These are phyloP conservation scores for Scaptomyza caliginosa DNA, from an alignment of 2,888 invertebrate genomes.

Conservation along the genomic window DNA sequence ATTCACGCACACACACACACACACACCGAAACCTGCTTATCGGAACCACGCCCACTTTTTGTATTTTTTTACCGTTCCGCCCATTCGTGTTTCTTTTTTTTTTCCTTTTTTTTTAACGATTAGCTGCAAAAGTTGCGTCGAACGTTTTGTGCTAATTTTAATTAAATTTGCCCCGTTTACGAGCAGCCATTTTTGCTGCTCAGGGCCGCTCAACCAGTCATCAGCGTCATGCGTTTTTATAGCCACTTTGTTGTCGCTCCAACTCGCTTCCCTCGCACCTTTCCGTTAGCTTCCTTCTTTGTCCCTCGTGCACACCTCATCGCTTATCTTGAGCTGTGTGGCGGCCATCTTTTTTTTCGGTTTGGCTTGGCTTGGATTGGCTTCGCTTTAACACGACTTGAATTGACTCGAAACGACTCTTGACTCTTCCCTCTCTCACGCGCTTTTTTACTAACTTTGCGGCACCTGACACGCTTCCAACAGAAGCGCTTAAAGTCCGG, in stretches of 20 bases:
- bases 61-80: not conserved
- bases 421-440: constrained; percentile 58
- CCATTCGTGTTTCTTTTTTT: not conserved
- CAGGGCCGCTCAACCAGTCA: constrained; percentile 27
- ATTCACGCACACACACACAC: constrained; percentile 5
- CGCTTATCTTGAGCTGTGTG: constrained; percentile 47
- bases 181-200: constrained; percentile 49
- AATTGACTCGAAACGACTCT: not conserved
- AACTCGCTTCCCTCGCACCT: not conserved
- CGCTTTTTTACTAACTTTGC: constrained; percentile 29
- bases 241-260: constrained; percentile 36
- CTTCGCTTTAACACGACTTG: not conserved
- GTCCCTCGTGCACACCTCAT: not conserved
- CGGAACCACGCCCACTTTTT: constrained; percentile 30
- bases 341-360: constrained; percentile 34
- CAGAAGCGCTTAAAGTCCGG: not conserved
- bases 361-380: not conserved
- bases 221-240: constrained; percentile 65
- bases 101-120: not conserved
- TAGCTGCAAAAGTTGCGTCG: not conserved
- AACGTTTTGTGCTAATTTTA: constrained; percentile 50
- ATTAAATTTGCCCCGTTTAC: constrained; percentile 40
- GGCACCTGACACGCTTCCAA: constrained; percentile 32
- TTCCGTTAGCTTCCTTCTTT: no score
- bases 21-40: constrained; percentile 11